Conservation (phyloP, 2,888 invertebrate species). For the Venusia cambrica region DNA sequence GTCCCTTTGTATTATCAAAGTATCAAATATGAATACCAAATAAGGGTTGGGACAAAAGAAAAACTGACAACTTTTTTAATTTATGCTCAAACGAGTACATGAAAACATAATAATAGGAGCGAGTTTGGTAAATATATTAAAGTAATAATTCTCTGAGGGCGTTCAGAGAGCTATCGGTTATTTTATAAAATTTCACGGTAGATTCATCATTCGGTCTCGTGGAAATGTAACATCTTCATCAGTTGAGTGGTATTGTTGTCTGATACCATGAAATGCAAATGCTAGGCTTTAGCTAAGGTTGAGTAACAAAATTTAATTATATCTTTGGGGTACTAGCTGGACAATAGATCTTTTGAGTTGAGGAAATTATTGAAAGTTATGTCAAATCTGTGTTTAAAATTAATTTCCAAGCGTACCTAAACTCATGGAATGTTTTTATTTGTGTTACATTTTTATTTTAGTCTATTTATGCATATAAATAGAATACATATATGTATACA, state of each 20-base stretch:
- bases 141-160: slow-evolving; percentile 73
- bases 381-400: no score
- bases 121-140: slow-evolving; percentile 80
- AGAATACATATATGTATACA: no score
- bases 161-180: slow-evolving; percentile 56
- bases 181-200: slow-evolving; percentile 78
- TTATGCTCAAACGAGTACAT: slow-evolving; percentile 78
- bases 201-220: slow-evolving; percentile 64
- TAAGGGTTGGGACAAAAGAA: slow-evolving; percentile 79
- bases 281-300: slow-evolving; percentile 18
- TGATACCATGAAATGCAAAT: slow-evolving; percentile 31
- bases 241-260: slow-evolving; percentile 40
- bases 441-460: no score
- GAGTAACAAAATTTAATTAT: slow-evolving; percentile 42
- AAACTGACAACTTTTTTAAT: slow-evolving; percentile 77
- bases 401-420: no score
- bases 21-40: slow-evolving; percentile 81
- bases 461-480: no score
- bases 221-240: slow-evolving; percentile 72
- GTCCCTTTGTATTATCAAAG: slow-evolving; percentile 77
- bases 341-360: no score
- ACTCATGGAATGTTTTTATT: no score
- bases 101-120: slow-evolving; percentile 79
- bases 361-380: no score
- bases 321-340: no score